Percentiles rank a stretch among this genome's conserved stretches.
phyloP scores from a whole-genome alignment of 2,113 vertebrate species.

The Pterophyllum scalare region DNA sequence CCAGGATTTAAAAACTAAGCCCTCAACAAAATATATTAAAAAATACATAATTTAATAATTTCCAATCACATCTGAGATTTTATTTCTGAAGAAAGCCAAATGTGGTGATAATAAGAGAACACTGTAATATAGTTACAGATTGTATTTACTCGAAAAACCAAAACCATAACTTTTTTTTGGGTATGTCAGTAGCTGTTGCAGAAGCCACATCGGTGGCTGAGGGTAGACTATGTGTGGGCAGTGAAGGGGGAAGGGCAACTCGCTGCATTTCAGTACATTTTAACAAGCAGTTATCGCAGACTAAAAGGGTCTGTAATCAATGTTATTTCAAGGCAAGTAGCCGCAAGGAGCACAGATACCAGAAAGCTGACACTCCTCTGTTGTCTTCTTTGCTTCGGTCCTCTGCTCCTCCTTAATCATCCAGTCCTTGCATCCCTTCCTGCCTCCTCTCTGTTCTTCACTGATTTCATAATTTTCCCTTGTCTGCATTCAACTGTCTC shows the following conservation, averaged over 20 bases:
- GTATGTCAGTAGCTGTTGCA: neutral
- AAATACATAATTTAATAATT: neutral
- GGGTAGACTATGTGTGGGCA: slow-evolving; percentile 49
- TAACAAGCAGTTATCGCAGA: slow-evolving; percentile 59
- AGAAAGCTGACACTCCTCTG: slow-evolving; percentile 38
- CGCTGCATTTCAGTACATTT: slow-evolving; percentile 44
- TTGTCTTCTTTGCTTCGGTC: slow-evolving; percentile 31
- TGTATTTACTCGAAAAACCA: neutral
- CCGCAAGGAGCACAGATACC: slow-evolving; percentile 25
- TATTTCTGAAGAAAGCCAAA: neutral
- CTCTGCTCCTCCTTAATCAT: slow-evolving; percentile 60
- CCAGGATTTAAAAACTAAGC: neutral
- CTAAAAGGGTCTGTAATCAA: slow-evolving; percentile 71
- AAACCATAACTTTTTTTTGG: neutral
- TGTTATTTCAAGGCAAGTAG: slow-evolving; percentile 61
- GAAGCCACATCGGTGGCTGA: slow-evolving; percentile 1
- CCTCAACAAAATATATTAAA: neutral
- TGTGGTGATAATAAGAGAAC: neutral
- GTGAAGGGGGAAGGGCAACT: slow-evolving; percentile 16
- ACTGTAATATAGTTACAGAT: neutral
- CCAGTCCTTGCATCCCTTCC: slow-evolving; percentile 25
- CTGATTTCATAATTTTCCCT: slow-evolving; percentile 9
- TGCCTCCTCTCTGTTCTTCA: slow-evolving; percentile 4
- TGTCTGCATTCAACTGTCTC: neutral
- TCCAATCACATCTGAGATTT: neutral